Evolutionary conservation across 1,140 invertebrate genomes (phyloP), one percentile per base, ranked within the genome.

Genomic region (Eulimnadia texana): DNA sequence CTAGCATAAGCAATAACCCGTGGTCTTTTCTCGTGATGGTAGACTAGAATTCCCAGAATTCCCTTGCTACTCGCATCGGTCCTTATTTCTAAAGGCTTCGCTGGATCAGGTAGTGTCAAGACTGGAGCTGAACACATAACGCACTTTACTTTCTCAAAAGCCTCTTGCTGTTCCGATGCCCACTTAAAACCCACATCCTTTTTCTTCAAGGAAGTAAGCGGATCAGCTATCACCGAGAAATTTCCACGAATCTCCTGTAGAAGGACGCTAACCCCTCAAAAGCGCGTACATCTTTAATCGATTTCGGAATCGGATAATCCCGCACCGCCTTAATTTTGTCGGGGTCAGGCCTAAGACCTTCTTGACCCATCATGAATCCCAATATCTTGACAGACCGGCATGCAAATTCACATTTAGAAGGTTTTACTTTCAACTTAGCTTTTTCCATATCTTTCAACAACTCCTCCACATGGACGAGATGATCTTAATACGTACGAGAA

Each of bases 351-450:
- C 25, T 10, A 9, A 62, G 13, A 3, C 52, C 42, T 11, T 54
- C 20, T 27, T 23, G 19, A 2, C 28, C 28, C 1, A 59, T 23
- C 6, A 33, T 9, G 61, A 69, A 69, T 1, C 75, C 75, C 24
- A 77, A 61, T 62, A 73, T 76, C 23, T 67, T 62, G 3, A 77
- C 52, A 53, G 72, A 64, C 16, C 53, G 61, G 52, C 69, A 63
- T 19, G 67, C 71, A 64, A 79, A 77, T 42, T 72, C 61, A 47
- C 68, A 72, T 67, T 77, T 76, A 58, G 67, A 61, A 1, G 73
- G 64, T 42, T 74, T 78, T 1, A 78, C 66, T 27, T 73, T 77
- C 2, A 79, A 63, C 25, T 70, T 69, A 6, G 73, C 70, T 49
- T 66, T 59, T 22, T 59, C 57, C 3, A 79, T 64, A 29, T 67